Evolutionary conservation across 1,140 invertebrate genomes (phyloP), one percentile per base, ranked within the genome.

Genomic region (Babylonia areolata): DNA sequence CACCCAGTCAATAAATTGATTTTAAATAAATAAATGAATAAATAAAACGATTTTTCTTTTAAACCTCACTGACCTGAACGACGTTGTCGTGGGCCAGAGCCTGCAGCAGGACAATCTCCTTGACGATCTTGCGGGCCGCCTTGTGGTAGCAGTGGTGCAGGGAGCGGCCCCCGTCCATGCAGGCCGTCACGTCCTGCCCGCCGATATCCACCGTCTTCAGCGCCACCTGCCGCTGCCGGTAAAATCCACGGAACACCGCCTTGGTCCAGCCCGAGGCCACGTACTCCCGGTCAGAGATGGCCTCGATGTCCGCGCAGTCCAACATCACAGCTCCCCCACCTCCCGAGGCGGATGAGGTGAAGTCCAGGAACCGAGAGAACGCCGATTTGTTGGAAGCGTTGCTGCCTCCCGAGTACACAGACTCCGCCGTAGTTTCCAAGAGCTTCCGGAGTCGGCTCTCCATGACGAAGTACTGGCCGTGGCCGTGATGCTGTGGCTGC

Each of bases 231-330:
- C 86, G 84, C 11, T 92, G 93, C 15, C 89, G 77, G 69, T 93
- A 92, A 58, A 79, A 85, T 1, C 91, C 94, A 28, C 90, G 93
- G 89, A 94, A 95, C 12, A 95, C 95, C 20, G 94, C 93, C 89
- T 95, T 95, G 35, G 95, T 95, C 94, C 95, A 95, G 0, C 95
- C 95, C 35, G 92, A 91, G 6, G 93, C 93, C 20, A 95, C 85
- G 84, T 92, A 93, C 2, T 87, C 87, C 81, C 79, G 86, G 37
- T 91, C 88, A 0, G 85, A 87, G 37, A 93, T 91, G 51, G 88
- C 89, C n/a, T 89, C 85, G 81, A 93, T 86, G 71, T 91, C 89
- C 71, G 89, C 88, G 88, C 93, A 93, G 15, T 89, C 86, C 35
- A 92, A 73, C 35, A 91, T 79, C n/a, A 78, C 54, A n/a, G 86